These are phyloP conservation scores for Drosophila lini DNA, from an alignment of 1,140 invertebrate genomes.

Conservation along the genomic window DNA sequence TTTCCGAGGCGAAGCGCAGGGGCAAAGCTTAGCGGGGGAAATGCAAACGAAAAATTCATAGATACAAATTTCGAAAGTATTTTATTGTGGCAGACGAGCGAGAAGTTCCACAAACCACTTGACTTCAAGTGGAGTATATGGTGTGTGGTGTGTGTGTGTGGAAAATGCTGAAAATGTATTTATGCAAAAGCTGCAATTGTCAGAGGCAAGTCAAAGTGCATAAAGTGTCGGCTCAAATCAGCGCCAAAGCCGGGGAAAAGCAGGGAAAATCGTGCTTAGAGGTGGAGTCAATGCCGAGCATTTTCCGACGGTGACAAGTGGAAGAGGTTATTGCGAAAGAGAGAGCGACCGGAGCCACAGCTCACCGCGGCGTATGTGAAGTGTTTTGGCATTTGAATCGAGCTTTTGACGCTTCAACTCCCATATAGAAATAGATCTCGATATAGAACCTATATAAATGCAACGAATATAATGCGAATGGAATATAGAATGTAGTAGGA, in stretches of 20 bases:
- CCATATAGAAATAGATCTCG: conserved; percentile 6
- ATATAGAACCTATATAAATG: conserved; percentile 22
- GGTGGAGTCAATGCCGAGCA: conserved; percentile 5
- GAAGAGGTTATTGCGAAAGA: neutral
- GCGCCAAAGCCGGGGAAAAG: conserved; percentile 7
- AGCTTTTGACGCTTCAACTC: conserved; percentile 36
- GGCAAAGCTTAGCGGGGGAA: conserved; percentile 37
- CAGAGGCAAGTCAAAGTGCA: conserved; percentile 67
- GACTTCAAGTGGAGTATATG: conserved; percentile 32
- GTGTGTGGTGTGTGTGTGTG: conserved; percentile 7
- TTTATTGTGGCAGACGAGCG: conserved; percentile 43
- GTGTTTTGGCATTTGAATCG: conserved; percentile 76
- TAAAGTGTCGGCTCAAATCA: conserved; percentile 69
- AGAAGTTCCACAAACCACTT: conserved; percentile 63
- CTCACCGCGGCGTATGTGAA: conserved; percentile 58
- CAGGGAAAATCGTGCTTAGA: neutral
- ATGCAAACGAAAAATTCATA: conserved; percentile 44
- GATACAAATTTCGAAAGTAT: conserved; percentile 65
- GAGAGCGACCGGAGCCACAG: conserved; percentile 4
- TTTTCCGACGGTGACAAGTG: conserved; percentile 16
- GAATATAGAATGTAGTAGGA: conserved; percentile 33
- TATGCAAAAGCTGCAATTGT: conserved; percentile 83
- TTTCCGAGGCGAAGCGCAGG: conserved; percentile 18
- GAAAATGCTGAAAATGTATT: conserved; percentile 79
- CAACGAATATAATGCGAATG: conserved; percentile 31